A percentile compares a stretch with the other conserved stretches of the same genome.
Evolutionary conservation across 2,113 vertebrate species (phyloP).

Genomic region (Sphyrna mokarran): DNA sequence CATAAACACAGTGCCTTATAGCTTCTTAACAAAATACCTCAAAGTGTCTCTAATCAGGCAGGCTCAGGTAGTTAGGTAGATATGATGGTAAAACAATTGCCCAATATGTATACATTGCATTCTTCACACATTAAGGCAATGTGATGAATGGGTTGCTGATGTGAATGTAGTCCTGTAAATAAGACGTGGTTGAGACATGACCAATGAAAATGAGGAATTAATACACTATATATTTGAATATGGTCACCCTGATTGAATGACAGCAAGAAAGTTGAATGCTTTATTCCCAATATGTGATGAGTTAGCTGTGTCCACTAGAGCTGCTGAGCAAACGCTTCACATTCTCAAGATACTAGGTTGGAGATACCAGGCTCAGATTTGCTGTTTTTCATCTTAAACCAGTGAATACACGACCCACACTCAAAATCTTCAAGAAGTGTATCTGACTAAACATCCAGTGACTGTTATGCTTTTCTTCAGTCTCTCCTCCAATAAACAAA

Average conservation of each 20-base stretch:
- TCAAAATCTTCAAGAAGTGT: background rate
- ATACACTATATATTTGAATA: background rate
- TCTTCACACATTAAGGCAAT: background rate
- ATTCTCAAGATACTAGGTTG: background rate
- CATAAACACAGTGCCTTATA: background rate
- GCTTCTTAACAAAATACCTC: background rate
- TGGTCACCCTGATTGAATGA: no score
- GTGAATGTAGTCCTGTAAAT: background rate
- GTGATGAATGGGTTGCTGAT: background rate
- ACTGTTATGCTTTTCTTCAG: background rate
- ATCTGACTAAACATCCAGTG: background rate
- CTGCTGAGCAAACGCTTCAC: background rate
- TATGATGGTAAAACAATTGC: background rate
- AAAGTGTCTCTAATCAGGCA: background rate
- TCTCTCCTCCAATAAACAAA: background rate
- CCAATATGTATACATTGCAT: background rate
- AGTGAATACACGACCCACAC: background rate
- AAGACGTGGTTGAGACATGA: background rate
- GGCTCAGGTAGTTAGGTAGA: background rate
- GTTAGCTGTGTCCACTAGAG: background rate
- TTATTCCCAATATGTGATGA: background rate
- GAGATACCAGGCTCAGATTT: background rate
- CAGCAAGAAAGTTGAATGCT: background rate
- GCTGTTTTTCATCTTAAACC: background rate
- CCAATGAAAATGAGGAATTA: background rate